Conservation (phyloP, 1,140 invertebrate species). For the Chrysomallon squamiferum region DNA sequence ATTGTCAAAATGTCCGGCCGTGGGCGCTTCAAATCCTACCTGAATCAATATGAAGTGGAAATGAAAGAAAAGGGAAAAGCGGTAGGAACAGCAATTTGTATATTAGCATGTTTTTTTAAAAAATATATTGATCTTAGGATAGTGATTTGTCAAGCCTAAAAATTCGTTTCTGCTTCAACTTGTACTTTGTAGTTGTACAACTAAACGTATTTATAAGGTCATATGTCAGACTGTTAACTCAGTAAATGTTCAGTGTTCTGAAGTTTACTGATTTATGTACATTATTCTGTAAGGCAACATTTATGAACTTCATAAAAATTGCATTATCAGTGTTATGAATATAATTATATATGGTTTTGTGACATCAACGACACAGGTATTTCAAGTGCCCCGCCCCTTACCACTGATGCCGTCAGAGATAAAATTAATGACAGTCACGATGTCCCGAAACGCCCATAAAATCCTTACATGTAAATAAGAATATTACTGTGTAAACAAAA, state of each 20-base stretch:
- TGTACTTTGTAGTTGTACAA: too few species aligned
- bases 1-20: background rate
- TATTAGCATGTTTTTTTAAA: background rate
- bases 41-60: conserved; percentile 23
- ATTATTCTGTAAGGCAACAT: too few species aligned
- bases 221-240: too few species aligned
- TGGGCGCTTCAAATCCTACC: conserved; percentile 18
- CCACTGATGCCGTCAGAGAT: background rate
- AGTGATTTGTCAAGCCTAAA: background rate
- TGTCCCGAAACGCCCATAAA: background rate
- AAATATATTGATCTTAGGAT: background rate
- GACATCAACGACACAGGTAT: background rate
- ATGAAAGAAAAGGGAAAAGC: conserved; percentile 29
- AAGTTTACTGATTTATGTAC: too few species aligned
- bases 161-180: too few species aligned
- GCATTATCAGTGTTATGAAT: too few species aligned
- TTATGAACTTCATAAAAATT: too few species aligned
- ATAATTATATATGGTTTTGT: too few species aligned
- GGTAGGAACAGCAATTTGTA: conserved; percentile 10
- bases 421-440: background rate
- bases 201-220: too few species aligned
- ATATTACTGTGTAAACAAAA: too few species aligned
- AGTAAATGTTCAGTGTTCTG: too few species aligned
- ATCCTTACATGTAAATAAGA: too few species aligned
- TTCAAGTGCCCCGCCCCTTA: background rate